These are phyloP conservation scores for Venturia canescens DNA, from an alignment of 1,140 invertebrate species.

Conservation along the genomic window DNA sequence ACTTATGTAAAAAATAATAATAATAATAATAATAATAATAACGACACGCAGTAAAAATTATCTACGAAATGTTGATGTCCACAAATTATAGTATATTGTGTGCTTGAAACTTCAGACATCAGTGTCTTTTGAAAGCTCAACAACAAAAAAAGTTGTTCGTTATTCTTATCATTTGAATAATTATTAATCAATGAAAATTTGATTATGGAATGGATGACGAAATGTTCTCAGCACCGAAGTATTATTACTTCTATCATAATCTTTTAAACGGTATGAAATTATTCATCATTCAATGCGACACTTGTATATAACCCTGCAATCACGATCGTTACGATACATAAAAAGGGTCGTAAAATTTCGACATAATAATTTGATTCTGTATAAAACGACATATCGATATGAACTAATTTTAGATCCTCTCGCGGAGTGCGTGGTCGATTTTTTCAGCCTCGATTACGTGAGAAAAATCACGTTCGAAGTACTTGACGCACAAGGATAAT, in stretches of 20 bases:
- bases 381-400: slow-evolving; percentile 23
- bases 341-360: neutral
- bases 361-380: neutral
- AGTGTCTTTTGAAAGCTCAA: no score
- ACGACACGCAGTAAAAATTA: no score
- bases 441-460: neutral
- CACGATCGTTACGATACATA: neutral
- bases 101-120: no score
- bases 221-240: neutral
- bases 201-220: neutral
- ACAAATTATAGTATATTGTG: no score
- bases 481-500: neutral
- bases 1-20: neutral
- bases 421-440: neutral
- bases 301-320: neutral
- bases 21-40: no score
- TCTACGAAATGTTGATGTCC: no score
- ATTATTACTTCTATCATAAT: slow-evolving; percentile 12
- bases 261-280: neutral
- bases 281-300: neutral
- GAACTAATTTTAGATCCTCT: slow-evolving; percentile 10
- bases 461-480: neutral
- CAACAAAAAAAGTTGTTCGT: neutral
- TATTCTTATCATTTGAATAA: neutral
- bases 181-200: no score